These are phyloP conservation scores for Anolis carolinensis DNA, from an alignment of 2,113 vertebrate species.

Conservation along the genomic window DNA sequence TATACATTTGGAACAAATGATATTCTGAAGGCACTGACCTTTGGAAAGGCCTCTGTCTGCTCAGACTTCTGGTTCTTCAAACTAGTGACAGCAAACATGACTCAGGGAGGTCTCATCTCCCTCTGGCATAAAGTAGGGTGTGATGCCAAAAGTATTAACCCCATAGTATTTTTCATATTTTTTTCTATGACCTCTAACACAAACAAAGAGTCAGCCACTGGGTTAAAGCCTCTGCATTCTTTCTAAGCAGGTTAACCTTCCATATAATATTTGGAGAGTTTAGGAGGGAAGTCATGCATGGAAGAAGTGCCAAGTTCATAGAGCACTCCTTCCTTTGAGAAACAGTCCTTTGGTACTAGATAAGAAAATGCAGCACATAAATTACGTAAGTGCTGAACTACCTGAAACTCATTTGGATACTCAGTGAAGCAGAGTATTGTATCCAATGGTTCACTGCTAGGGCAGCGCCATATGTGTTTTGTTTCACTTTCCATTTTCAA, in stretches of 20 bases:
- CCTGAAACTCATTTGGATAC: slow-evolving; percentile 66
- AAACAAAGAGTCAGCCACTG: not conserved
- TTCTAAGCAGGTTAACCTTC: slow-evolving; percentile 56
- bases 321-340: slow-evolving; percentile 52
- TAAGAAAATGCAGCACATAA: slow-evolving; percentile 60
- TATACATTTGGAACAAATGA: not conserved
- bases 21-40: not conserved
- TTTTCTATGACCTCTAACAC: slow-evolving; percentile 33
- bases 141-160: slow-evolving; percentile 27
- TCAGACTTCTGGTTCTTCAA: not conserved
- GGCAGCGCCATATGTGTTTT: slow-evolving; percentile 61
- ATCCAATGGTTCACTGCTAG: slow-evolving; percentile 56
- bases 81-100: not conserved
- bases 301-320: slow-evolving; percentile 61
- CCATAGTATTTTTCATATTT: slow-evolving; percentile 30
- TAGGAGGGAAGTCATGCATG: slow-evolving; percentile 50
- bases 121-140: not conserved
- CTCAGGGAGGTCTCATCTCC: not conserved
- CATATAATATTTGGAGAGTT: slow-evolving; percentile 56
- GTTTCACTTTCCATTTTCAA: slow-evolving; percentile 54
- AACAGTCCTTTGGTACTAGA: slow-evolving; percentile 56
- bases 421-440: slow-evolving; percentile 59
- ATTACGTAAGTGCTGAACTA: slow-evolving; percentile 65
- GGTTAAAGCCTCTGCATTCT: slow-evolving; percentile 48
- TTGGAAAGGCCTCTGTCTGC: not conserved